Base-by-base conservation (phyloP, 1,140 invertebrate genomes). In the Macrosteles quadrilineatus region DNA sequence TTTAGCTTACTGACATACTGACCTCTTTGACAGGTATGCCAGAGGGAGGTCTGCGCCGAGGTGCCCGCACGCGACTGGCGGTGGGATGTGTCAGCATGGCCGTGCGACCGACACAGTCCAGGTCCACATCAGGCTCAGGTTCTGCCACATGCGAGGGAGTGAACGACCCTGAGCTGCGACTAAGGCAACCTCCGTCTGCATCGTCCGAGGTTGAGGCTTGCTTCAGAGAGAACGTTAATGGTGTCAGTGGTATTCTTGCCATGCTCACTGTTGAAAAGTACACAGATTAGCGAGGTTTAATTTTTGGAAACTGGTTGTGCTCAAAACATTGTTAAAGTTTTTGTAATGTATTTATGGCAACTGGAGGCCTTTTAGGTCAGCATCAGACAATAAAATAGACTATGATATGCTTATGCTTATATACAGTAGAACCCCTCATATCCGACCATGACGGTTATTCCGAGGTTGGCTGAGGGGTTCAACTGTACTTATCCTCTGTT, bases 41-140 rank as follows among this genome's bases (percentile, higher is more conserved):
- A 29, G 88, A 87, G 9, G 89, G 89, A 30, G 85, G 86, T 74
- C 89, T 82, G 73, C 87, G 80, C 23, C 85, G 83, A 1, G 88
- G 88, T 73, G 86, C 86, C 78, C 87, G 87, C 1, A 85, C 85
- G 73, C 89, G 78, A 29, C 81, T 84, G 17, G 87, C 87, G 29
- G 88, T 90, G 63, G 87, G 80, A 76, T 90, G 88, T 1, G 81
- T 83, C 25, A 91, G 79, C 71, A 87, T 86, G 31, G 82, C 80
- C 25, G 82, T 79, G 65, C 85, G 75, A 72, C 87, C 84, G n/a
- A 88, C 81, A 40, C 79, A 81, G 73, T 89, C 87, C 73, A 89
- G 83, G 75, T 86, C 84, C 64, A 83, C 77, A 36, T 80, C 81
- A n/a, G 23, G 17, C 14, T 40, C 63, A 11, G 32, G 17, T 36